Evolutionary conservation across 2,888 invertebrate species (phyloP).

Genomic region (Pyrrhosoma nymphula): DNA sequence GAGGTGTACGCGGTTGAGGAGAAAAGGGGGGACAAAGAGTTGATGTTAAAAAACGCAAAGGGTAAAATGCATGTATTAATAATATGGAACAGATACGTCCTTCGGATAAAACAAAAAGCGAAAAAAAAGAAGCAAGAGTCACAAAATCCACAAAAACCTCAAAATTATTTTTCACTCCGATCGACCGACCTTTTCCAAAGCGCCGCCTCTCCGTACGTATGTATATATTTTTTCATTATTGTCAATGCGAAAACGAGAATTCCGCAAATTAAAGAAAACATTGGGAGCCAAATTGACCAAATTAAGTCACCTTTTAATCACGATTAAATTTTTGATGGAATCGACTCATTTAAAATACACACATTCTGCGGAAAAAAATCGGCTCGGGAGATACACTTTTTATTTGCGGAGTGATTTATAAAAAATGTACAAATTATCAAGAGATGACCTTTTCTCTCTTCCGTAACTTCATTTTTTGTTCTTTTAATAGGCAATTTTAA

Average conservation of each 20-base stretch:
- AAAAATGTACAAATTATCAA: constrained; percentile 32
- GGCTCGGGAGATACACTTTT: neutral
- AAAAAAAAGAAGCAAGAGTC: neutral
- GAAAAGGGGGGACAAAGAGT: neutral
- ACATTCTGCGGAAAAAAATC: neutral
- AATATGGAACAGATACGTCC: constrained; percentile 46
- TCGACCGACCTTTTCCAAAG: neutral
- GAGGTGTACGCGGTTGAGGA: too few relatives aligned
- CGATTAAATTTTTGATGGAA: constrained; percentile 44
- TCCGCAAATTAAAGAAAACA: constrained; percentile 56
- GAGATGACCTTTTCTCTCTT: constrained; percentile 7
- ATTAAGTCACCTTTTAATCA: constrained; percentile 49
- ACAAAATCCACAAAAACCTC: constrained; percentile 63
- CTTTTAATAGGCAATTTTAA: constrained; percentile 11
- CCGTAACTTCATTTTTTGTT: neutral
- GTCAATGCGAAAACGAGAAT: constrained; percentile 33
- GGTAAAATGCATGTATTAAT: constrained; percentile 30
- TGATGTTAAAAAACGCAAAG: neutral
- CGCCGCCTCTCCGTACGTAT: neutral
- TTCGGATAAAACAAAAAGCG: constrained; percentile 37
- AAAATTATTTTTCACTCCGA: neutral
- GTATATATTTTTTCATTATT: neutral
- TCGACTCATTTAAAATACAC: constrained; percentile 32
- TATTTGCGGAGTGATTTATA: constrained; percentile 1
- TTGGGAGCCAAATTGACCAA: constrained; percentile 53